phyloP scores from a whole-genome alignment of 2,888 invertebrate genomes.

The Ellobium chinense region DNA sequence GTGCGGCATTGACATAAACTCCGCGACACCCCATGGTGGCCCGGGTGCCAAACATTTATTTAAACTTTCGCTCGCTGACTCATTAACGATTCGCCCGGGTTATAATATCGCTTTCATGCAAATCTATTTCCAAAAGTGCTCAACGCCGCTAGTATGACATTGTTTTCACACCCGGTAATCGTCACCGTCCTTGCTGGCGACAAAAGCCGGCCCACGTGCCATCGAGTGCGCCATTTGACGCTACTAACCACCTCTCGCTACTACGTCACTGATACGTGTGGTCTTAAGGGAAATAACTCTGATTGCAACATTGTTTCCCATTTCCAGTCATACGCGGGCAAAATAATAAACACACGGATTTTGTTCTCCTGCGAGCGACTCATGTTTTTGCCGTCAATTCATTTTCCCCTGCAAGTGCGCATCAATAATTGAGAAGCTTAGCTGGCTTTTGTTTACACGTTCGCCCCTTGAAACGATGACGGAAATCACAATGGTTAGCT shows the following conservation, averaged over 20 bases:
- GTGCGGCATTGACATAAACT: not conserved
- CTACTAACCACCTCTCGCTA: constrained; percentile 12
- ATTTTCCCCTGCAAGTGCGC: constrained; percentile 32
- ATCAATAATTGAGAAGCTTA: constrained; percentile 37
- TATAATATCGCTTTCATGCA: not conserved
- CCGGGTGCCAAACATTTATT: not conserved
- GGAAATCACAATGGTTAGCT: constrained; percentile 4
- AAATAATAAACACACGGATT: constrained; percentile 28
- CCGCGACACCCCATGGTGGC: not conserved
- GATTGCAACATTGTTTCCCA: constrained; percentile 43
- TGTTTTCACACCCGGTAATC: not conserved
- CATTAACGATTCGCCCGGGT: not conserved
- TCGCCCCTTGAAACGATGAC: not conserved
- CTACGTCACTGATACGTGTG: constrained; percentile 30
- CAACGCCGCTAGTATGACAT: not conserved
- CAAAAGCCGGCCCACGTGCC: not conserved
- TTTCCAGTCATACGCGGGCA: constrained; percentile 32
- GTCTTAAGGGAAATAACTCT: constrained; percentile 45
- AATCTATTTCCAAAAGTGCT: constrained; percentile 22
- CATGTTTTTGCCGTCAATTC: constrained; percentile 3
- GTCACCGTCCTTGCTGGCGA: not conserved
- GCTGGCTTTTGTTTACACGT: not conserved
- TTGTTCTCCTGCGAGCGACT: not conserved
- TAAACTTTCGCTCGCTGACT: not conserved
- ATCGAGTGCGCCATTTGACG: not conserved